Evolutionary conservation across 2,888 invertebrate species (phyloP).

Genomic region (Melinaea menophilus): DNA sequence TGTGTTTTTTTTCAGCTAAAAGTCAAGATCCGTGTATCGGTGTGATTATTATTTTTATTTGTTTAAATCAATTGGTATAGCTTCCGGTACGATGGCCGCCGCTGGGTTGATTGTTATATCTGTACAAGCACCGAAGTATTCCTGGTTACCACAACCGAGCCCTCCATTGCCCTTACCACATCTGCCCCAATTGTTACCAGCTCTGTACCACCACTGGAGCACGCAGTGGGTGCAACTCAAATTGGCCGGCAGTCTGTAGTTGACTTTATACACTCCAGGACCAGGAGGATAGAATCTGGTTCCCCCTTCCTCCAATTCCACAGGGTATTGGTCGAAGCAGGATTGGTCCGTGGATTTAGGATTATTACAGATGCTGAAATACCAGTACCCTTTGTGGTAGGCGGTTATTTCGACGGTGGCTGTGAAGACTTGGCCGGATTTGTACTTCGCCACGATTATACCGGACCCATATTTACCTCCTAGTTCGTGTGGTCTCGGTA

Average conservation of each 20-base stretch:
- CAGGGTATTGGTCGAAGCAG: conserved; percentile 83
- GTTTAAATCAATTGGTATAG: background rate
- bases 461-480: conserved; percentile 89
- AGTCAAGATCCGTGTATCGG: background rate
- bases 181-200: conserved; percentile 89
- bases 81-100: background rate
- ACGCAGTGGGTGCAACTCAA: conserved; percentile 88
- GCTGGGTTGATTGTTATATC: conserved; percentile 82
- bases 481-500: conserved; percentile 86
- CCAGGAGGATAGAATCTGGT: conserved; percentile 83
- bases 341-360: conserved; percentile 81
- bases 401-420: conserved; percentile 88
- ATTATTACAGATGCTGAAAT: conserved; percentile 87
- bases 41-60: background rate
- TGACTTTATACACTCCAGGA: conserved; percentile 83
- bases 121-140: conserved; percentile 89
- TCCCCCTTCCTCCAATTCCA: conserved; percentile 76
- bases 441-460: conserved; percentile 84
- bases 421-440: conserved; percentile 80
- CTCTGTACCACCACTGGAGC: conserved; percentile 91
- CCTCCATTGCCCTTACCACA: conserved; percentile 83
- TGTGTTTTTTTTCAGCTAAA: background rate
- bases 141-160: conserved; percentile 91
- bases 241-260: conserved; percentile 78
- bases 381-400: conserved; percentile 90